Evolutionary conservation across 1,140 invertebrate species (phyloP), one percentile per base, ranked within the genome.

Genomic region (Drosophila paulistorum): DNA sequence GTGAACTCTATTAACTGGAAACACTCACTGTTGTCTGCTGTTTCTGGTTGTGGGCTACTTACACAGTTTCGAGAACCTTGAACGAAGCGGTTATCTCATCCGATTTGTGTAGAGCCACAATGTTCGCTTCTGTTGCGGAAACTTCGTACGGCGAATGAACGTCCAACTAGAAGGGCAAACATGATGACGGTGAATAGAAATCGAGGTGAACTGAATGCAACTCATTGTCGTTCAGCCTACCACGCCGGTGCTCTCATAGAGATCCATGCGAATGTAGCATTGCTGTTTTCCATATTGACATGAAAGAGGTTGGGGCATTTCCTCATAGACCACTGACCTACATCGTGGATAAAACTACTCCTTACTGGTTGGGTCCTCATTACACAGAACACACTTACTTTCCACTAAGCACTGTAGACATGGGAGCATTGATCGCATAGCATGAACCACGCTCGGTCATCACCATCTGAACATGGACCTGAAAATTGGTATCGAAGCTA

Each of bases 401-500:
- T 20, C 80, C 87, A 51, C 79, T 73, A 4, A 91, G n/a, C 9
- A 91, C 73, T 5, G 72, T 63, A 1, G 89, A 90, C 74, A 92
- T 87, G 45, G 90, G 80, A 0, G 95, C 95, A 80, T 95, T 95
- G 61, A 95, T 94, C 35, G 94, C 92, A 81, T 95, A 95, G 79
- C 95, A 95, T 61, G 94, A 92, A 13, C 95, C 95, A 63, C 94
- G 92, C 81, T 95, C 95, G 0, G 94, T 95, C 82, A 95, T 93
- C 0, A 93, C 93, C 61, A 92, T 82, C 26, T 93, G 86, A 0
- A 94, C 76, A 3, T 90, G 76, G 1, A 94, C 90, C 3, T 91
- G 70, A 60, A 91, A 90, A 42, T 91, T 92, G 3, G 81, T 65
- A 35, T 91, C 90, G 39, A 91, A 92, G 17, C 87, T 92, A n/a